Percentiles rank a stretch among this genome's conserved stretches.
phyloP scores from a whole-genome alignment of 2,888 invertebrate genomes.

The Ferdinandea cuprea region DNA sequence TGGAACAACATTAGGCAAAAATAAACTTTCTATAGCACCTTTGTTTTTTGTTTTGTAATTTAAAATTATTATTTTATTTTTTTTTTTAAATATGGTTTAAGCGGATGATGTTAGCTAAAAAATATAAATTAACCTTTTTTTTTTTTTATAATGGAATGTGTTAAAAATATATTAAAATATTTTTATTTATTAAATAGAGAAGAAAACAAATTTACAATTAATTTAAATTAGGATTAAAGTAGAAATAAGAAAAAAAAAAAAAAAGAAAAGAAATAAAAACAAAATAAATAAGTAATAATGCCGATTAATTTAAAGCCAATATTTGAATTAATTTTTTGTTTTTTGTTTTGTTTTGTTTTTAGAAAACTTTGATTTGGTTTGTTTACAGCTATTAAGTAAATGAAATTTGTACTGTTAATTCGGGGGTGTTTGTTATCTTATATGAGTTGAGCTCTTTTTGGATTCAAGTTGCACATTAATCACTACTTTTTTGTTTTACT shows the following conservation, averaged over 20 bases:
- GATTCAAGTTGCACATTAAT: conserved; percentile 68
- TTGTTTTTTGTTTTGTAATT: conserved; percentile 76
- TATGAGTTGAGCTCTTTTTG: conserved; percentile 65
- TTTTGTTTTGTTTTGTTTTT: conserved; percentile 64
- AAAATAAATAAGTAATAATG: conserved; percentile 59
- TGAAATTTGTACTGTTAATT: conserved; percentile 74
- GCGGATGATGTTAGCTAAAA: conserved; percentile 66
- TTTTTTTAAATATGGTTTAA: conserved; percentile 67
- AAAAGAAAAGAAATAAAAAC: conserved; percentile 12
- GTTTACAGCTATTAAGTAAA: conserved; percentile 70
- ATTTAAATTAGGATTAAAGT: conserved; percentile 52
- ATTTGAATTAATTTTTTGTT: conserved; percentile 60
- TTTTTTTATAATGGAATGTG: conserved; percentile 74
- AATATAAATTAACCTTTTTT: conserved; percentile 58
- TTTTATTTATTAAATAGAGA: conserved; percentile 62
- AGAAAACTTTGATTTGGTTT: conserved; percentile 68
- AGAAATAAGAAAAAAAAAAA: conserved; percentile 3
- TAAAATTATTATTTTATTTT: too few species aligned
- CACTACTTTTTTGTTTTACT: conserved; percentile 53
- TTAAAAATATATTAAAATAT: conserved; percentile 71
- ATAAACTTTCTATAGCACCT: conserved; percentile 81
- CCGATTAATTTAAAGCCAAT: conserved; percentile 69
- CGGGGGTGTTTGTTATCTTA: conserved; percentile 68
- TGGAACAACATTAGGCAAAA: conserved; percentile 76
- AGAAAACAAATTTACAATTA: conserved; percentile 59